Evolutionary conservation across 2,797 vertebrate species (phyloP).

Genomic region (Centroberyx gerrardi): DNA sequence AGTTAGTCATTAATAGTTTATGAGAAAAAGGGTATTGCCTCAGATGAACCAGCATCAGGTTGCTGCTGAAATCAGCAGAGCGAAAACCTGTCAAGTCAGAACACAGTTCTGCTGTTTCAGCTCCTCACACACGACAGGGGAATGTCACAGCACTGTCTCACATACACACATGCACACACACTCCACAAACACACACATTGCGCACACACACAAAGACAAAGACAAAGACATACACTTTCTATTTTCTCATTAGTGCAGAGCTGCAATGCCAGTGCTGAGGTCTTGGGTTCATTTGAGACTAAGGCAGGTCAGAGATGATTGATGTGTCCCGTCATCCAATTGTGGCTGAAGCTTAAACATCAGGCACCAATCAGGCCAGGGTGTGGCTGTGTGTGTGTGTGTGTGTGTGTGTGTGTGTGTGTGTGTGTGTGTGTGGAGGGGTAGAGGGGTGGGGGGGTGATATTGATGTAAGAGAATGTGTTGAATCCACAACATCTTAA

Average conservation of each 20-base stretch:
- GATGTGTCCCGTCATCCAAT: slow-evolving; percentile 56
- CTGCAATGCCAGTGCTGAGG: slow-evolving; percentile 51
- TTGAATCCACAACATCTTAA: slow-evolving; percentile 45
- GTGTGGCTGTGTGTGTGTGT: slow-evolving; percentile 42
- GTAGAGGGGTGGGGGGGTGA: not conserved
- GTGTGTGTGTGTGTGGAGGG: slow-evolving; percentile 2
- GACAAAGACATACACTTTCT: slow-evolving; percentile 48
- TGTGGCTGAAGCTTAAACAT: slow-evolving; percentile 52
- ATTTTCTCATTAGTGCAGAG: slow-evolving; percentile 76
- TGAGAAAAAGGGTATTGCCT: not conserved
- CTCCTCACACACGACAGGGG: slow-evolving; percentile 69
- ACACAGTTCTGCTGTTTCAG: slow-evolving; percentile 64
- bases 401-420: slow-evolving; percentile 18
- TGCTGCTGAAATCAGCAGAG: slow-evolving; percentile 56
- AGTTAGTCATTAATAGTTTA: not conserved
- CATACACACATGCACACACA: slow-evolving; percentile 46
- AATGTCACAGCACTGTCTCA: slow-evolving; percentile 73
- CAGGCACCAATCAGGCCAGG: slow-evolving; percentile 65
- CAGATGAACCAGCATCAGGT: slow-evolving; percentile 28
- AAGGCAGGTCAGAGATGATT: slow-evolving; percentile 57
- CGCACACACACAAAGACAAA: slow-evolving; percentile 17
- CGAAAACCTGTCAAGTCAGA: slow-evolving; percentile 42
- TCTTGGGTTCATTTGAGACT: slow-evolving; percentile 33
- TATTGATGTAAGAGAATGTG: slow-evolving; percentile 33
- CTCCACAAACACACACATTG: slow-evolving; percentile 6